These are phyloP conservation scores for Neoseiulus cucumeris DNA, from an alignment of 1,140 invertebrate species.

Conservation along the genomic window DNA sequence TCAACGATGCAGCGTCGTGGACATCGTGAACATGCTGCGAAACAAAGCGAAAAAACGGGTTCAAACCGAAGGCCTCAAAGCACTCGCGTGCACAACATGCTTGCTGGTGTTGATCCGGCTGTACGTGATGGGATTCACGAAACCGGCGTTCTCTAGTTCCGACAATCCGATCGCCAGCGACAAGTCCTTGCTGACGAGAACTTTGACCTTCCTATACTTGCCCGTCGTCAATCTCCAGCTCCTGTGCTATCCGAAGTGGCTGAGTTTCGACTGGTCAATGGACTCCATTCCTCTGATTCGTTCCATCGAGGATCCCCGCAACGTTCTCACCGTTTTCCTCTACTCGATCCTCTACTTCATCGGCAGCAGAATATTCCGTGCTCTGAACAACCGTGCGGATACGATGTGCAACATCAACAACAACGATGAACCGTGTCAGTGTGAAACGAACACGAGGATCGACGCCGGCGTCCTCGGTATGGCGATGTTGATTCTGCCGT, in stretches of 20 bases:
- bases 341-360: slow-evolving; percentile 31
- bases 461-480: slow-evolving; percentile 26
- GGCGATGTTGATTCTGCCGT: slow-evolving; percentile 62
- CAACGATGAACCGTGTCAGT: slow-evolving; percentile 5
- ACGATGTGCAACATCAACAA: slow-evolving; percentile 12
- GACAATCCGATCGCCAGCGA: slow-evolving; percentile 31
- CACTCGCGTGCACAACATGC: slow-evolving; percentile 33
- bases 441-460: slow-evolving; percentile 10
- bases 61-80: slow-evolving; percentile 33
- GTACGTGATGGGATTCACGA: slow-evolving; percentile 22
- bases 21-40: slow-evolving; percentile 13
- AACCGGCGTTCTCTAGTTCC: slow-evolving; percentile 26
- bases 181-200: slow-evolving; percentile 21
- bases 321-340: slow-evolving; percentile 45
- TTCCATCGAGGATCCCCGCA: slow-evolving; percentile 47
- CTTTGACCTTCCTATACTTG: slow-evolving; percentile 66
- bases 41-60: neutral
- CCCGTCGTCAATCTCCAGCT: slow-evolving; percentile 66
- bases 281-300: slow-evolving; percentile 62
- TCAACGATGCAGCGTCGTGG: slow-evolving; percentile 20
- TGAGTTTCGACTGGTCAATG: slow-evolving; percentile 93
- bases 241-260: slow-evolving; percentile 50
- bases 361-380: slow-evolving; percentile 1
- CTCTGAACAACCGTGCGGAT: slow-evolving; percentile 6
- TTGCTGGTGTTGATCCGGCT: slow-evolving; percentile 24